phyloP scores from a whole-genome alignment of 1,140 invertebrate genomes.

The Diorhabda elongata region DNA sequence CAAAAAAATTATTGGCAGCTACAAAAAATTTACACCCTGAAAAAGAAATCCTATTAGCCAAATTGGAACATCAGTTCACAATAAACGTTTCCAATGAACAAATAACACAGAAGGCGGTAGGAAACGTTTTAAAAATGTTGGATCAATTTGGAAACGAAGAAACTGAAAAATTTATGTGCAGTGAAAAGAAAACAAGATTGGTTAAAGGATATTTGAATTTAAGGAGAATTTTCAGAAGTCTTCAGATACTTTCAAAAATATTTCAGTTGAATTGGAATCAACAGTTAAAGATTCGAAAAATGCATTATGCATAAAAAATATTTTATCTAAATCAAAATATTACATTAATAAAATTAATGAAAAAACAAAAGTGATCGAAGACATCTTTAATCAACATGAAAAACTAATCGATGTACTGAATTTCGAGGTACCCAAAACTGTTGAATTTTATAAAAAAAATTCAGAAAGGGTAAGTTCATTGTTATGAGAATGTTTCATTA shows the following conservation, averaged over 20 bases:
- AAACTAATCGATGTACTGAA: not conserved
- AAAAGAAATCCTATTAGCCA: conserved; percentile 24
- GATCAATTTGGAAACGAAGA: conserved; percentile 9
- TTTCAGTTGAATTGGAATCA: not conserved
- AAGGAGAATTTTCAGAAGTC: not conserved
- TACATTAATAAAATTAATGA: not conserved
- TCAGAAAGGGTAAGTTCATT: not conserved
- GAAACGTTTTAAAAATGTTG: conserved; percentile 10
- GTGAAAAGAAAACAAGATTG: conserved; percentile 2
- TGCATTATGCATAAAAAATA: too few species aligned
- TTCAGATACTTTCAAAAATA: not conserved
- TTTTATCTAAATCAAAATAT: not conserved
- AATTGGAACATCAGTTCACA: conserved; percentile 28
- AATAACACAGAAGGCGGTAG: not conserved
- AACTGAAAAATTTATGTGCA: not conserved
- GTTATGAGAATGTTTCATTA: too few species aligned
- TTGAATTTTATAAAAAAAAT: conserved; percentile 4
- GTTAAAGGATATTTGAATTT: not conserved
- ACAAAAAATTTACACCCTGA: conserved; percentile 19
- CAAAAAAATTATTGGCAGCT: conserved; percentile 22
- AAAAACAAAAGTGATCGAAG: not conserved
- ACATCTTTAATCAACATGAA: not conserved
- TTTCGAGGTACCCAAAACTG: not conserved
- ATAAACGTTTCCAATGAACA: conserved; percentile 23
- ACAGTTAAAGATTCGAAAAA: conserved; percentile 3